Evolutionary conservation across 2,113 vertebrate genomes (phyloP).

Genomic region (Ageneiosus marmoratus): DNA sequence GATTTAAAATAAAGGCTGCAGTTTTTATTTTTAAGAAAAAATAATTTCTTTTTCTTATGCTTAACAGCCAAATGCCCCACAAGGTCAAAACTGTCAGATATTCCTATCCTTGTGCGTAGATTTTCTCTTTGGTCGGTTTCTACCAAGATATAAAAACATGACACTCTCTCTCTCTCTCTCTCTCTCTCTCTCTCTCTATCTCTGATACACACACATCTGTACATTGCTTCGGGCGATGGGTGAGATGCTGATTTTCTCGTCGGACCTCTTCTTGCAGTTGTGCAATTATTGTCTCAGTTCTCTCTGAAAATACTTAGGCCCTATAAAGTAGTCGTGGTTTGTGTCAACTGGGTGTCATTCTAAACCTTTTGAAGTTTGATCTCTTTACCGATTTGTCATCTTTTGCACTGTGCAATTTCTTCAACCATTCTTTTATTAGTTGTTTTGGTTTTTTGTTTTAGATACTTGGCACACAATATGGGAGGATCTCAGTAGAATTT

Average conservation of each 20-base stretch:
- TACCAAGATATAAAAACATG: not conserved
- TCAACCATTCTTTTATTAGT: not conserved
- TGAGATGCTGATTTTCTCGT: constrained; percentile 47
- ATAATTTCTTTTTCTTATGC: not conserved
- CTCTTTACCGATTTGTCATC: not conserved
- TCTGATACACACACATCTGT: not conserved
- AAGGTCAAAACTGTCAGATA: not conserved
- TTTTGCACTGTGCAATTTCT: not conserved
- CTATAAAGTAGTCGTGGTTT: not conserved
- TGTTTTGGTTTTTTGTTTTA: not conserved
- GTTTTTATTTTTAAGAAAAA: not conserved
- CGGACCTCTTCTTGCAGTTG: constrained; percentile 27
- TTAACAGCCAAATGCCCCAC: not conserved
- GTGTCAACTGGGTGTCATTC: constrained; percentile 10
- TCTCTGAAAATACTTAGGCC: constrained; percentile 2
- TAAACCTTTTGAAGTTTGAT: not conserved
- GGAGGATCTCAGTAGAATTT: not conserved
- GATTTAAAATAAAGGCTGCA: not conserved
- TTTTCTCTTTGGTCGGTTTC: too few relatives aligned
- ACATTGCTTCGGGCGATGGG: constrained; percentile 28
- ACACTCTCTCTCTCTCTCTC: not conserved
- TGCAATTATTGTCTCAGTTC: constrained; percentile 28
- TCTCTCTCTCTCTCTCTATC: not conserved
- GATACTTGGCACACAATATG: not conserved
- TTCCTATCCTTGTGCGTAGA: not conserved